Conservation (phyloP, 2,888 invertebrate genomes). For the Epinotia ramella region DNA sequence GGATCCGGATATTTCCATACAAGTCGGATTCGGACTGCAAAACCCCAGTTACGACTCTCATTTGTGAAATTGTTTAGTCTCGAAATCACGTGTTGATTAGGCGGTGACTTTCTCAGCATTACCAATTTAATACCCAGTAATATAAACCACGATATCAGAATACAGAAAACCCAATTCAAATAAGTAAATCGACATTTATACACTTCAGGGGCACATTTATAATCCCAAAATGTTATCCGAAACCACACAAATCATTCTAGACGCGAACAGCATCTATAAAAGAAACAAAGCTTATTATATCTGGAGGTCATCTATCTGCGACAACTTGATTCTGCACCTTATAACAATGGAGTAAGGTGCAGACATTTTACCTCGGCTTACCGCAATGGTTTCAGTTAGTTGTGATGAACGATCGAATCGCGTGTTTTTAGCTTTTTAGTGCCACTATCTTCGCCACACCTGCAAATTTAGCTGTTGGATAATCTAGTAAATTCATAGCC, state of each 20-base stretch:
- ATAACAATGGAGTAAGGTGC: slow-evolving; percentile 26
- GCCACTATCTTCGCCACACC: slow-evolving; percentile 43
- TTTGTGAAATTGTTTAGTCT: too few relatives aligned
- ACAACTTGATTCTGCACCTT: slow-evolving; percentile 35
- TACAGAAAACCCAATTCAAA: background rate
- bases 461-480: slow-evolving; percentile 39
- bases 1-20: too few relatives aligned
- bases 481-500: slow-evolving; percentile 30
- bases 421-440: slow-evolving; percentile 42
- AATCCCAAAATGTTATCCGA: slow-evolving; percentile 37
- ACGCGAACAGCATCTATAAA: slow-evolving; percentile 44
- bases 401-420: slow-evolving; percentile 44
- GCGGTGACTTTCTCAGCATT: too few relatives aligned
- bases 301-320: slow-evolving; percentile 40
- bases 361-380: background rate
- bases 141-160: too few relatives aligned
- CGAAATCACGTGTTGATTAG: too few relatives aligned
- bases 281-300: slow-evolving; percentile 44
- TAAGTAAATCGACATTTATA: slow-evolving; percentile 27
- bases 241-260: slow-evolving; percentile 43
- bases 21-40: too few relatives aligned
- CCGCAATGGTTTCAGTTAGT: slow-evolving; percentile 40
- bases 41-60: too few relatives aligned
- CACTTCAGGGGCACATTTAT: slow-evolving; percentile 36
- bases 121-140: too few relatives aligned